Evolutionary conservation across 2,888 invertebrate species (phyloP).

Genomic region (Gasteruption jaculator): DNA sequence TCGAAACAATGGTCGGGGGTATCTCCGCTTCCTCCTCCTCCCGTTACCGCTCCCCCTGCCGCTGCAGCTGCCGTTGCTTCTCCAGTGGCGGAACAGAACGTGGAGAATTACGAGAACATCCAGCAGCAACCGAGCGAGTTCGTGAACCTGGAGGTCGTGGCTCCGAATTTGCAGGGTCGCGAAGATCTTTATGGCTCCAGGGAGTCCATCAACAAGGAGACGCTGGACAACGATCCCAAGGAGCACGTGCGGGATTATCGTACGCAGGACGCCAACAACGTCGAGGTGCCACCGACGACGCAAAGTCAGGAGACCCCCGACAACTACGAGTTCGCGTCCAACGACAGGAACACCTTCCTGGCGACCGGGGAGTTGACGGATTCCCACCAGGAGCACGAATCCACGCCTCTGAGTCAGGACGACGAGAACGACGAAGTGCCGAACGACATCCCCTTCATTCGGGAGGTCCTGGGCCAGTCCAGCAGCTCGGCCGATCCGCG

Average conservation of each 20-base stretch:
- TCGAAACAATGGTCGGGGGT: slow-evolving; percentile 32
- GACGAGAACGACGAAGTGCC: slow-evolving; percentile 50
- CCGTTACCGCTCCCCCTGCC: slow-evolving; percentile 19
- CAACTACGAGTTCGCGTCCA: slow-evolving; percentile 49
- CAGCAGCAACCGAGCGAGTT: slow-evolving; percentile 43
- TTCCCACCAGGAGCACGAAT: slow-evolving; percentile 45
- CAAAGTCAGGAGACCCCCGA: slow-evolving; percentile 37
- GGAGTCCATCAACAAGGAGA: slow-evolving; percentile 46
- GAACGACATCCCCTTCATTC: slow-evolving; percentile 46
- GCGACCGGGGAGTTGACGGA: slow-evolving; percentile 51
- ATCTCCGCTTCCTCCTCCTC: too few relatives aligned
- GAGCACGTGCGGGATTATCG: slow-evolving; percentile 27
- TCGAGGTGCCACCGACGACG: slow-evolving; percentile 32
- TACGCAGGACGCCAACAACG: slow-evolving; percentile 37
- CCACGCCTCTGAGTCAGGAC: slow-evolving; percentile 42
- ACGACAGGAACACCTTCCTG: slow-evolving; percentile 48
- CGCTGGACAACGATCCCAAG: slow-evolving; percentile 43
- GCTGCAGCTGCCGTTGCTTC: too few relatives aligned
- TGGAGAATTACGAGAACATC: slow-evolving; percentile 47
- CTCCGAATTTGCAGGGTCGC: slow-evolving; percentile 37
- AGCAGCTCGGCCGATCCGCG: slow-evolving; percentile 42
- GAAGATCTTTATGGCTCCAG: slow-evolving; percentile 44
- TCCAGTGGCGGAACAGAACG: slow-evolving; percentile 34
- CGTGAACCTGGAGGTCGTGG: slow-evolving; percentile 42
- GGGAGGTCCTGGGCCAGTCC: slow-evolving; percentile 49